These are phyloP conservation scores for Bambusicola thoracicus DNA, from an alignment of 2,113 vertebrate species.

Conservation along the genomic window DNA sequence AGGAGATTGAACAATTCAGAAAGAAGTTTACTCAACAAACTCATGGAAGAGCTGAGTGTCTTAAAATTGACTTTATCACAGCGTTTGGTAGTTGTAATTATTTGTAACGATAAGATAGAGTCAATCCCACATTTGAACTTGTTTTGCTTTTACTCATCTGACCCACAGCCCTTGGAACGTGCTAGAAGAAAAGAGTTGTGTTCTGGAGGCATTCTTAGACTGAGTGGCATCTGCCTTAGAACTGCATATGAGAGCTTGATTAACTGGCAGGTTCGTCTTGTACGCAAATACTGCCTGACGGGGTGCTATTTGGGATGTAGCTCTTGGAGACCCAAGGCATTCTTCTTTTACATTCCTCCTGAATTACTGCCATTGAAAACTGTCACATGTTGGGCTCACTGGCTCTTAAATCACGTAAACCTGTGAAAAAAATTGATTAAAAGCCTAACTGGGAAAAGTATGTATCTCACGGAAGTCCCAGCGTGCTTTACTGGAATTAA, in stretches of 20 bases:
- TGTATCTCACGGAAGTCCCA: background rate
- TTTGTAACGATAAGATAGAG: background rate
- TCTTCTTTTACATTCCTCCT: background rate
- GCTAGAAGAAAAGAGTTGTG: background rate
- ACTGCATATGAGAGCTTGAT: background rate
- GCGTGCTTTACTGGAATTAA: background rate
- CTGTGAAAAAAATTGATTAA: background rate
- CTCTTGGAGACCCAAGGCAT: background rate
- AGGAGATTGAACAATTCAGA: background rate
- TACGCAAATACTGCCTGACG: background rate
- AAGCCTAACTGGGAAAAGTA: background rate
- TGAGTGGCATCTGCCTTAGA: constrained; percentile 26
- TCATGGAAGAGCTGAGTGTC: background rate
- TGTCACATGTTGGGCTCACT: background rate
- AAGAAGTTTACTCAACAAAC: constrained; percentile 3
- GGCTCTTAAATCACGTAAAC: background rate
- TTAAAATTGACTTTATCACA: background rate
- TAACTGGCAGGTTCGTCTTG: constrained; percentile 11
- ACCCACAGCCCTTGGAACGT: background rate
- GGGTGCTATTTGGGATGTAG: background rate
- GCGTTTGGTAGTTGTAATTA: background rate
- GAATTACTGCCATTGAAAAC: background rate
- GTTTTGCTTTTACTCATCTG: background rate
- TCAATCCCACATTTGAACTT: background rate
- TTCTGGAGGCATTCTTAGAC: background rate